Evolutionary conservation across 2,113 vertebrate species (phyloP), one percentile per base, ranked within the genome.

Genomic region (Sinocyclocheilus anophthalmus): DNA sequence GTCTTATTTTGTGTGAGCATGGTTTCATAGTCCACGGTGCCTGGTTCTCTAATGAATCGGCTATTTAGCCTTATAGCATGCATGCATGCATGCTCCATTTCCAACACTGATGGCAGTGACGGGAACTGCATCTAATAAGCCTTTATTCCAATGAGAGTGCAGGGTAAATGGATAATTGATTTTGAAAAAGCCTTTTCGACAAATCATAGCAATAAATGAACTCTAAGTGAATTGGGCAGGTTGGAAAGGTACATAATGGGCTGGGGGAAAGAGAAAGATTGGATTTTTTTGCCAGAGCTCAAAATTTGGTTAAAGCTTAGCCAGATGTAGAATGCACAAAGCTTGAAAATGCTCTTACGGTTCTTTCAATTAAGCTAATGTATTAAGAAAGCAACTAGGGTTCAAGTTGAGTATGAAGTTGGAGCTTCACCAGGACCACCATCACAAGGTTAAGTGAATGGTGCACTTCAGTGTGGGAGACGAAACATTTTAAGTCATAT

Each of bases 161-260:
- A n/a, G 57, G 26, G 59, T 82, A 76, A 82, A 76, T n/a, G 57
- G 24, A 82, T 82, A 76, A 82, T 82, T 81, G 78, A 81, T 75
- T 82, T 75, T 63, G 78, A 81, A 82, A 81, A 81, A 86, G 78
- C 11, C 39, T 26, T 85, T 81, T 85, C 18, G 37, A 81, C 65
- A 73, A 73, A 59, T 85, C 24, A 10, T 70, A 13, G n/a, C 33
- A 30, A 55, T 65, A 81, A 81, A 75, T 76, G 39, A 76, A 86
- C 45, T 92, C 81, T 83, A 81, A 93, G 90, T 92, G 92, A 91
- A 90, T 86, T 2, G 89, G 89, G 92, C 92, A 91, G 88, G 90
- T 91, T 94, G 84, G 86, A 91, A 87, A 85, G 72, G 86, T 50
- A 76, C 89, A 89, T 86, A 91, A 85, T 72, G 55, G 50, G 20